phyloP scores from a whole-genome alignment of 2,113 vertebrate species.

The Megaleporinus macrocephalus region DNA sequence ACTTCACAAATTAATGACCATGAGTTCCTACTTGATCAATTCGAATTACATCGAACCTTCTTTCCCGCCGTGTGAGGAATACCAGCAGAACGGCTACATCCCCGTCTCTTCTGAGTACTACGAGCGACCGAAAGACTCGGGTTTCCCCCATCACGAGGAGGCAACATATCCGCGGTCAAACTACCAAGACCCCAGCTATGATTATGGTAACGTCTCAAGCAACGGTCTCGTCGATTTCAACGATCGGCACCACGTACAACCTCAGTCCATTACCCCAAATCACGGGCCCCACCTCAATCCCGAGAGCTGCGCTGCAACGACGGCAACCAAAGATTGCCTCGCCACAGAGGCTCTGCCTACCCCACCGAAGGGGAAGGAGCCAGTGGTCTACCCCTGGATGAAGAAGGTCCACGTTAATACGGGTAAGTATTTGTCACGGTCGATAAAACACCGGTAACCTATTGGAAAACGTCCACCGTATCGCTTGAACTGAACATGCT shows the following conservation, averaged over 20 bases:
- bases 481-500: slow-evolving; percentile 68
- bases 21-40: slow-evolving; percentile 99
- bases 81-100: slow-evolving; percentile 89
- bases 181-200: slow-evolving; percentile 85
- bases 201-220: slow-evolving; percentile 79
- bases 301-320: slow-evolving; percentile 81
- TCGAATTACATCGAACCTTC: slow-evolving; percentile 99
- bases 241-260: slow-evolving; percentile 78
- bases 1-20: slow-evolving; percentile 99
- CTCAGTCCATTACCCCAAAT: slow-evolving; percentile 82
- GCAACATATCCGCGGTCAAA: slow-evolving; percentile 83
- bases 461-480: slow-evolving; percentile 61
- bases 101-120: slow-evolving; percentile 87
- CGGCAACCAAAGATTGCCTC: slow-evolving; percentile 84
- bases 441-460: slow-evolving; percentile 58
- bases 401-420: slow-evolving; percentile 97
- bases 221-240: slow-evolving; percentile 77
- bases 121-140: slow-evolving; percentile 86
- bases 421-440: slow-evolving; percentile 83
- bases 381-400: slow-evolving; percentile 99
- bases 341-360: slow-evolving; percentile 82
- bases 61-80: slow-evolving; percentile 97
- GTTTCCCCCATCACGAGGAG: slow-evolving; percentile 85
- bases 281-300: slow-evolving; percentile 79
- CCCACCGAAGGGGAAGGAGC: slow-evolving; percentile 90